phyloP scores from a whole-genome alignment of 2,888 invertebrate genomes.

The Ptilodon capucinus region DNA sequence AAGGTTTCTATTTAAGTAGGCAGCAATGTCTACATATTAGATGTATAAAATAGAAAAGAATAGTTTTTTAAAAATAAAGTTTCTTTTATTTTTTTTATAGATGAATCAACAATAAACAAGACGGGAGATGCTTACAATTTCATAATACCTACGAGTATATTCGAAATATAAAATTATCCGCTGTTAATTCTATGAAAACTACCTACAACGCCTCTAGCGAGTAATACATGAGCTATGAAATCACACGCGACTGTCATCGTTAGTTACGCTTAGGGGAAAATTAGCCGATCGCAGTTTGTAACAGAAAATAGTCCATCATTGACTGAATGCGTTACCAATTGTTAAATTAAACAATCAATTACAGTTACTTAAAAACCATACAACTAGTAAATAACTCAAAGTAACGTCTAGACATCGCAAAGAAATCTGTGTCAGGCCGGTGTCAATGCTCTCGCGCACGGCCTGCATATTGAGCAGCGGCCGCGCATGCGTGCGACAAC shows the following conservation, averaged over 20 bases:
- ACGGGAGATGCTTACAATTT: too few relatives aligned
- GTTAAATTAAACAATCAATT: conserved; percentile 10
- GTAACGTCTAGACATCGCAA: conserved; percentile 54
- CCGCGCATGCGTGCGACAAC: conserved; percentile 22
- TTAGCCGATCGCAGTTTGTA: neutral
- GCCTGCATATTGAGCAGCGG: conserved; percentile 43
- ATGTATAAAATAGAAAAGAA: too few relatives aligned
- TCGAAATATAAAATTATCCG: neutral
- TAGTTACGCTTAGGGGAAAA: neutral
- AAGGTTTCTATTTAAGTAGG: too few relatives aligned
- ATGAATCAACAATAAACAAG: too few relatives aligned
- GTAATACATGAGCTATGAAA: neutral
- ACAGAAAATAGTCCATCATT: neutral
- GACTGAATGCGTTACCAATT: neutral
- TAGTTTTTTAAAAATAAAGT: too few relatives aligned
- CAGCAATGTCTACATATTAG: too few relatives aligned
- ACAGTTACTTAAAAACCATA: conserved; percentile 30
- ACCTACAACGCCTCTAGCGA: neutral
- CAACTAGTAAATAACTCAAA: conserved; percentile 37
- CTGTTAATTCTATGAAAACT: neutral
- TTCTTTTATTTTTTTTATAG: too few relatives aligned
- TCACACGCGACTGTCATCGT: neutral
- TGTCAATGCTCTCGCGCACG: conserved; percentile 58
- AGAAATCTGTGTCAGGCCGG: conserved; percentile 48
- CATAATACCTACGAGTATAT: too few relatives aligned